These are phyloP conservation scores for Rhinoptilus africanus DNA, from an alignment of 2,113 vertebrate species.

Conservation along the genomic window DNA sequence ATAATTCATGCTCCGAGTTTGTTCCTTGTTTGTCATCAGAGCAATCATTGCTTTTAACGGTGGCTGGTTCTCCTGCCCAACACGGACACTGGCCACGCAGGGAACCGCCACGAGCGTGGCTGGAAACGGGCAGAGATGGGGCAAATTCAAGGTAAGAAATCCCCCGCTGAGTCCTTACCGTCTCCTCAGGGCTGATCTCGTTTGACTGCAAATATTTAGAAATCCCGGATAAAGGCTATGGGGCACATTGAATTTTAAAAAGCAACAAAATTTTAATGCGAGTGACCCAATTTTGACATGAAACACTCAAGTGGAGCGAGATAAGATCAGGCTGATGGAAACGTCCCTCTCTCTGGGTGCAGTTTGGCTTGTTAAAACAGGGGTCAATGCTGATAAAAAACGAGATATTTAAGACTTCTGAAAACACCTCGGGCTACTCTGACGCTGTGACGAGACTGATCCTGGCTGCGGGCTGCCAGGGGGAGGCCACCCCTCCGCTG, in stretches of 20 bases:
- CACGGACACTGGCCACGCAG: rapidly evolving
- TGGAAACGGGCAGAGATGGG: neutral
- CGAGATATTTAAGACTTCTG: neutral
- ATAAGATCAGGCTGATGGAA: neutral
- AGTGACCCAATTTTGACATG: neutral
- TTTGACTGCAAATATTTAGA: neutral
- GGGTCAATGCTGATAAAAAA: neutral
- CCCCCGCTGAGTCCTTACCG: rapidly evolving
- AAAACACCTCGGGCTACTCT: neutral
- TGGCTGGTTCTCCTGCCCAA: neutral
- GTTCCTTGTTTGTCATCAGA: neutral
- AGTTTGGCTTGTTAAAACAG: neutral
- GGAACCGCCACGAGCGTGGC: neutral
- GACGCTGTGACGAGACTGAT: neutral
- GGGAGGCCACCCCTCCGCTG: neutral
- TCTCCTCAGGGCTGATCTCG: neutral
- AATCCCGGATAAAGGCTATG: neutral
- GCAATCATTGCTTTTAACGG: neutral
- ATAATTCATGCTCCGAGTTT: neutral
- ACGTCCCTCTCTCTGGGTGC: neutral
- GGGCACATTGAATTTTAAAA: neutral
- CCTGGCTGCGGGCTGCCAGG: neutral
- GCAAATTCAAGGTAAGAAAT: neutral
- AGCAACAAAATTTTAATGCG: neutral
- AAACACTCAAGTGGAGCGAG: neutral